Evolutionary conservation across 1,140 invertebrate species (phyloP), one percentile per base, ranked within the genome.

Genomic region (Zaprionus kolodkinae): DNA sequence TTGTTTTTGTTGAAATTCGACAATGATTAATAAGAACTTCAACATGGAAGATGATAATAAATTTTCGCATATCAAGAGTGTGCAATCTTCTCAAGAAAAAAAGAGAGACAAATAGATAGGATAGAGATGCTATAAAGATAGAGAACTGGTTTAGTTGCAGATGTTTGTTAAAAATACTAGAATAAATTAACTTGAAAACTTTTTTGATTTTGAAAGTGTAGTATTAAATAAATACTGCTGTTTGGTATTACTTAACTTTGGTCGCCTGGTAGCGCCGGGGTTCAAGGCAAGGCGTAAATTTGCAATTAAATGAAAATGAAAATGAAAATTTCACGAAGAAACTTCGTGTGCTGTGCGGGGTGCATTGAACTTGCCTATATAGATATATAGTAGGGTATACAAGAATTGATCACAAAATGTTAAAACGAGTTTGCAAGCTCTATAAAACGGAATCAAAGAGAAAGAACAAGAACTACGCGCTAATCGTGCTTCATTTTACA

Each of bases 291-390:
- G 72, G 65, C 55, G 60, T 67, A 66, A 83, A 88, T 87, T 87
- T 88, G 84, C 84, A 88, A 88, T 88, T 88, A 88, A 88, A 82
- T 87, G 82, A 86, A 86, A 68, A 84, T 88, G 84, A 88, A 88
- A 73, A 88, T 88, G 80, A 80, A 88, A 89, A 75, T 87, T 87
- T 87, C 83, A 87, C n/a, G n/a, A n/a, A n/a, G n/a, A n/a, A n/a
- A n/a, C n/a, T n/a, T n/a, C n/a, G n/a, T n/a, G n/a, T n/a, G n/a
- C n/a, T n/a, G n/a, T n/a, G n/a, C n/a, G 38, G 55, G 48, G 81
- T 72, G 50, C 84, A 55, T 80, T 87, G 84, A 88, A 87, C 27
- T 30, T 6, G 27, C 84, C 45, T 12, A 9, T 10, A 43, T 6
- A n/a, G 13, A 40, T 0, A 40, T 6, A 40, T 12, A 10, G 33